phyloP scores from a whole-genome alignment of 2,113 vertebrate genomes.

The Nycticebus coucang region DNA sequence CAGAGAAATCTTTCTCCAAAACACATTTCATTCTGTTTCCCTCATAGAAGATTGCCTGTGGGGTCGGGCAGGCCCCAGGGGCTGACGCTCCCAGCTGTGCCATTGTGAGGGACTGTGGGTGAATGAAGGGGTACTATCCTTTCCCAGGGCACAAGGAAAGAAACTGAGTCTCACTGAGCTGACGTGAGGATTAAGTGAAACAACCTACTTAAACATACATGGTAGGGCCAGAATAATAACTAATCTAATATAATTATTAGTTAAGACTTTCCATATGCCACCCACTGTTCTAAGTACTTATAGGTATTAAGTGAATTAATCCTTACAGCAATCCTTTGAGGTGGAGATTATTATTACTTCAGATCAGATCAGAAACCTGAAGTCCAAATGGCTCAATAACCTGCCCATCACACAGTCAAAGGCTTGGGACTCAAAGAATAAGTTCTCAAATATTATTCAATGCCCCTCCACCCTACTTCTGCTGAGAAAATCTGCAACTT shows the following conservation, averaged over 20 bases:
- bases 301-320: neutral
- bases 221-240: neutral
- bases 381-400: neutral
- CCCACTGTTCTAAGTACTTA: neutral
- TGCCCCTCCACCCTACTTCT: too few relatives aligned
- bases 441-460: neutral
- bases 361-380: neutral
- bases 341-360: neutral
- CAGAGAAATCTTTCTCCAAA: neutral
- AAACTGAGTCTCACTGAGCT: neutral
- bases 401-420: neutral
- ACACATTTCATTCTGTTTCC: neutral
- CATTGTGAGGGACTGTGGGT: neutral
- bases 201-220: rapidly evolving
- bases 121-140: neutral
- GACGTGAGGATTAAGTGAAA: neutral
- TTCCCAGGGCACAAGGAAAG: neutral
- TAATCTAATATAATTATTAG: neutral
- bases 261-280: neutral
- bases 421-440: neutral
- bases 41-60: neutral
- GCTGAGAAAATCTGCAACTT: neutral
- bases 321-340: neutral
- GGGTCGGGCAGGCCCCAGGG: neutral
- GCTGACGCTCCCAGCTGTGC: neutral